Evolutionary conservation across 30 jellyfish, hydroid and myxozoan species (phyloP).

Genomic region (Rhopilema esculentum): DNA sequence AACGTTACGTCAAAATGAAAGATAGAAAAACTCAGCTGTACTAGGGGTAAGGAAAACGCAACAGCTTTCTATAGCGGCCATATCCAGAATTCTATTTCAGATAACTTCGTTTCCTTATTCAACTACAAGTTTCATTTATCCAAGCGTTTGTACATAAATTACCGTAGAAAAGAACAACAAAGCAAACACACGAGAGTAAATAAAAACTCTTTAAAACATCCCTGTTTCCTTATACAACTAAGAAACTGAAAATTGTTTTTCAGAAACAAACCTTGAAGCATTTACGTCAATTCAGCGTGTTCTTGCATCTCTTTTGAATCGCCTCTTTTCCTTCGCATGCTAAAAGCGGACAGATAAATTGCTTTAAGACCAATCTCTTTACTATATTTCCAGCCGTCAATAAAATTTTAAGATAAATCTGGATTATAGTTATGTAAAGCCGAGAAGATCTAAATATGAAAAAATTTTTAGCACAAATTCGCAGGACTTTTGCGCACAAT

Average conservation of each 20-base stretch:
- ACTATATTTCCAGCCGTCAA: background rate
- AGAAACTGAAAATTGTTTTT: background rate
- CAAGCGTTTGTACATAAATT: no score
- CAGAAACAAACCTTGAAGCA: background rate
- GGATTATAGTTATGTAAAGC: no score
- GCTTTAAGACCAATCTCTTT: background rate
- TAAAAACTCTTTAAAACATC: background rate
- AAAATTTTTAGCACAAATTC: no score
- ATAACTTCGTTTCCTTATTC: no score
- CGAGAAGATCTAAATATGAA: no score
- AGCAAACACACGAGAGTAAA: background rate
- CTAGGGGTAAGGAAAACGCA: no score
- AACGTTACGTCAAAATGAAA: no score
- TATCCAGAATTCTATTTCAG: no score
- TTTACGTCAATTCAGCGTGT: background rate
- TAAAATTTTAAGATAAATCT: background rate
- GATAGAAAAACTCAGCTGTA: no score
- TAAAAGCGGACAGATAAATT: background rate
- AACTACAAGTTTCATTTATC: no score
- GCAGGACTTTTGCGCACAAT: no score
- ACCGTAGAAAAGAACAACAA: background rate
- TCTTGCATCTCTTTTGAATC: background rate
- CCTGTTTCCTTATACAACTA: background rate
- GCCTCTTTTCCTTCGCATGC: background rate
- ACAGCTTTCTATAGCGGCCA: no score